Base-by-base conservation (phyloP, 2,797 vertebrate species). In the Urosaurus nigricauda region DNA sequence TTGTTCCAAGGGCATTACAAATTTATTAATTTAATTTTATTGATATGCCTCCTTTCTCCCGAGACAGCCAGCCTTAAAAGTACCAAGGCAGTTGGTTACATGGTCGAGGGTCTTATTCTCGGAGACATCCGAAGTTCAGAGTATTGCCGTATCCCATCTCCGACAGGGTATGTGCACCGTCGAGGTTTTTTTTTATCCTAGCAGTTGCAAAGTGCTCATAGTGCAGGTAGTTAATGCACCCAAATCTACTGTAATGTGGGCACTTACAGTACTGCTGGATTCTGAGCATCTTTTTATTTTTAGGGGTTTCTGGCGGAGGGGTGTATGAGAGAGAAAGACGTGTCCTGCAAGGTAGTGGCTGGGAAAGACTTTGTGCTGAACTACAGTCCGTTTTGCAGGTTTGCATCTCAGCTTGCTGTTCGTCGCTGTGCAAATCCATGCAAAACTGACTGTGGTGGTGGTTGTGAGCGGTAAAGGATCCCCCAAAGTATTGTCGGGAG, bases 361-460 rank as follows among this genome's bases (percentile, higher is more conserved):
- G 85, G 92, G 80, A 32, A 29, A 68, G 65, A 68, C 65, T 91
- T 56, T 51, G 90, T 94, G 91, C 96, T 95, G 94, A 95, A 96
- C 88, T 93, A 97, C 98, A 60, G 96, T 91, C 95, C 98, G 99
- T 98, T 99, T 99, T 99, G 98, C 97, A 98, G 98, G 98, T 98
- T 98, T 99, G 98, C 98, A 97, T 97, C 92, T 97, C 98, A 98
- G 98, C 98, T 96, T 97, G 87, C 6, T 82, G 90, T 91, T 92
- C 87, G 94, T 92, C 95, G 98, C 98, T 99, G 99, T 99, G 99
- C 99, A 99, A 99, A 99, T 99, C 98, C 98, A 99, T 98, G 98
- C 99, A 99, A 99, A 99, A 98, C 98, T 98, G 98, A 98, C 96
- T 94, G 98, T 98, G 97, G 94, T 94, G 60, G 95, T 92, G 90